phyloP scores from a whole-genome alignment of 2,797 vertebrate species.

The Perodicticus potto region DNA sequence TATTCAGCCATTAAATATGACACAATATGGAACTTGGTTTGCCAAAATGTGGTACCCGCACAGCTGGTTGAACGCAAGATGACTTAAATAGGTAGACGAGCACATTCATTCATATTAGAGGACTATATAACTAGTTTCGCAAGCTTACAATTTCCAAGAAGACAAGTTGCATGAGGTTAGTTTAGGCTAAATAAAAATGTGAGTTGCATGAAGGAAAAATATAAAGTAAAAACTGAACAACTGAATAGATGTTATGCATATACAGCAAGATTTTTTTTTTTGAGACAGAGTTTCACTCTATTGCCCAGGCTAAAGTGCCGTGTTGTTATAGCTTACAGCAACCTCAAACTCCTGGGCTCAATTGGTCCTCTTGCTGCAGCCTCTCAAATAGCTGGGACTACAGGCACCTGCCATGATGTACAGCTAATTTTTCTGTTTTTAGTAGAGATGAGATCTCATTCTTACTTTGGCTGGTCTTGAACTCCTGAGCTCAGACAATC shows the following conservation, averaged over 20 bases:
- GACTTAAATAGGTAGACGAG: not conserved
- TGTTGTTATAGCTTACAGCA: not conserved
- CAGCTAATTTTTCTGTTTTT: too few species aligned
- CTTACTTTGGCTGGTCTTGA: too few species aligned
- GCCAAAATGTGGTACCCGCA: not conserved
- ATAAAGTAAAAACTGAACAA: not conserved
- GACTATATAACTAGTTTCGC: not conserved
- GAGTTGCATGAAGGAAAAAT: not conserved
- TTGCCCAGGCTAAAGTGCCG: not conserved
- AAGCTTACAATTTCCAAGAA: not conserved
- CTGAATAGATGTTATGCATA: not conserved
- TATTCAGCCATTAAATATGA: not conserved
- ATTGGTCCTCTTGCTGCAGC: not conserved
- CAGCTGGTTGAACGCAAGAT: not conserved
- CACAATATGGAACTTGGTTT: not conserved
- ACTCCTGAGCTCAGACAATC: too few species aligned
- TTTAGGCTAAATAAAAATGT: not conserved
- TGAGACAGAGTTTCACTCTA: not conserved
- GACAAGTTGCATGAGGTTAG: not conserved
- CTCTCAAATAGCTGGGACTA: not conserved
- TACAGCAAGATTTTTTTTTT: not conserved
- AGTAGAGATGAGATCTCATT: too few species aligned
- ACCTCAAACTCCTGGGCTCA: not conserved
- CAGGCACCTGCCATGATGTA: too few species aligned
- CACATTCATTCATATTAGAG: not conserved